Evolutionary conservation across 2,113 vertebrate species (phyloP).

Genomic region (Neogobius melanostomus): DNA sequence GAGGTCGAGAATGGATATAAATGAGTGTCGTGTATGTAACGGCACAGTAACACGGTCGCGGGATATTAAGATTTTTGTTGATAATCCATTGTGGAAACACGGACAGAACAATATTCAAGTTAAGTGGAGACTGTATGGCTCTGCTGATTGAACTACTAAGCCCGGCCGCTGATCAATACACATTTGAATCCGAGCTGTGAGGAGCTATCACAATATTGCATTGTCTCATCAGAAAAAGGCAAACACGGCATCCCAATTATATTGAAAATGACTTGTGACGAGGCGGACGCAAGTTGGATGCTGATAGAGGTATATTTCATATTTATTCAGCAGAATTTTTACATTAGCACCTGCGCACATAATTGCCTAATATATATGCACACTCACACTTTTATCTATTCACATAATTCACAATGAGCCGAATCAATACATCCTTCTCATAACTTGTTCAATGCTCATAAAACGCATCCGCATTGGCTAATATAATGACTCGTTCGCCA

Average conservation of each 20-base stretch:
- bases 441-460: slow-evolving; percentile 48
- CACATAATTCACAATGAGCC: slow-evolving; percentile 74
- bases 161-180: slow-evolving; percentile 75
- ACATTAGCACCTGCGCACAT: slow-evolving; percentile 65
- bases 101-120: slow-evolving; percentile 61
- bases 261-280: slow-evolving; percentile 63
- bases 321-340: slow-evolving; percentile 70
- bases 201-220: slow-evolving; percentile 59
- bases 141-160: slow-evolving; percentile 68
- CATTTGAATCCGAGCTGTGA: slow-evolving; percentile 75
- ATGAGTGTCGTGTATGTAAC: slow-evolving; percentile 42
- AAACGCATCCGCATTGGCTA: slow-evolving; percentile 64
- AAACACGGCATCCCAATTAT: slow-evolving; percentile 71
- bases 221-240: slow-evolving; percentile 69
- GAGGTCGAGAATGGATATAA: slow-evolving; percentile 59
- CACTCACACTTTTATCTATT: slow-evolving; percentile 76
- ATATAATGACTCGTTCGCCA: slow-evolving; percentile 63
- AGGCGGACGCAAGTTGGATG: slow-evolving; percentile 53
- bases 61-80: slow-evolving; percentile 30
- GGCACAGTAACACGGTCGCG: slow-evolving; percentile 21
- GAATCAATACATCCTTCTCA: slow-evolving; percentile 72
- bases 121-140: slow-evolving; percentile 43
- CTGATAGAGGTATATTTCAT: slow-evolving; percentile 66
- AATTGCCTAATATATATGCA: slow-evolving; percentile 76
- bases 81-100: slow-evolving; percentile 50